Conservation (phyloP, 2,888 invertebrate species). For the Cinara cedri region DNA sequence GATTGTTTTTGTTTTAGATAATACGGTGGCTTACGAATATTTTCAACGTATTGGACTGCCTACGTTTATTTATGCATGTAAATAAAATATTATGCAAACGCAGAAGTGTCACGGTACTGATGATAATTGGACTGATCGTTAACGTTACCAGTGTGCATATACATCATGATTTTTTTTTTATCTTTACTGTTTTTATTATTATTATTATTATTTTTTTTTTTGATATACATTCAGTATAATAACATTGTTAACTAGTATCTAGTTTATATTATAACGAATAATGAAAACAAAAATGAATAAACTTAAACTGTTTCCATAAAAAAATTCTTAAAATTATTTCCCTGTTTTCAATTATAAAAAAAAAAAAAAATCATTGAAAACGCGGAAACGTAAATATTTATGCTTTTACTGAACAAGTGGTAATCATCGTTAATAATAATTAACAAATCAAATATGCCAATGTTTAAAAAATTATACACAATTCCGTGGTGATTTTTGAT, state of each 20-base stretch:
- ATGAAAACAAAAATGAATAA: too few species aligned
- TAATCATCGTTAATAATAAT: too few species aligned
- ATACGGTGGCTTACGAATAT: background rate
- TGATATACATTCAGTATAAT: slow-evolving; percentile 11
- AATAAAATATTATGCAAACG: slow-evolving; percentile 42
- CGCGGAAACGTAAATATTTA: too few species aligned
- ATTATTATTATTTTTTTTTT: background rate
- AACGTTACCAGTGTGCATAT: slow-evolving; percentile 11
- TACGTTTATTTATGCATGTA: slow-evolving; percentile 3
- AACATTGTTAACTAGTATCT: slow-evolving; percentile 37
- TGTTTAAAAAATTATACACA: too few species aligned
- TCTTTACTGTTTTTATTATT: slow-evolving; percentile 2
- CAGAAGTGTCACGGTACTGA: slow-evolving; percentile 40
- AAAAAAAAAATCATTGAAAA: background rate
- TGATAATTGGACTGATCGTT: slow-evolving; percentile 41
- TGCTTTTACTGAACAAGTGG: too few species aligned
- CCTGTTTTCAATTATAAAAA: background rate
- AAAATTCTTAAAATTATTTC: slow-evolving; percentile 11
- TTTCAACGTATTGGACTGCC: background rate
- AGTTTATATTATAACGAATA: too few species aligned
- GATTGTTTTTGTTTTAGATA: slow-evolving; percentile 32
- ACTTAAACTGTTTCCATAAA: slow-evolving; percentile 1
- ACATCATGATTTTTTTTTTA: slow-evolving; percentile 13
- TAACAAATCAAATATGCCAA: too few species aligned
- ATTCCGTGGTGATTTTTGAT: too few species aligned